phyloP scores from a whole-genome alignment of 2,797 vertebrate genomes.

The Cirrhinus mrigala region DNA sequence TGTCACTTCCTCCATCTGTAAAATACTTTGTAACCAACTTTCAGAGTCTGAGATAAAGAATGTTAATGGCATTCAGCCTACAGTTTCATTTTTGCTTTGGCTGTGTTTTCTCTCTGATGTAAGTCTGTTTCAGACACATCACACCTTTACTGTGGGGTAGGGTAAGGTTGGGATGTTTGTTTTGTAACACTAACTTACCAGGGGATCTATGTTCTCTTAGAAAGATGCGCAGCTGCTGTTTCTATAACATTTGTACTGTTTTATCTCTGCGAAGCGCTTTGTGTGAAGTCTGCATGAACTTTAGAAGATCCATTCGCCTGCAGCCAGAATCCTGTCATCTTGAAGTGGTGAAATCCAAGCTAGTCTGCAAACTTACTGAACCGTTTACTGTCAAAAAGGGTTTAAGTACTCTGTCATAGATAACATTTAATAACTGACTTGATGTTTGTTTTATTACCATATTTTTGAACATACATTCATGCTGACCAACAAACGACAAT shows the following conservation, averaged over 20 bases:
- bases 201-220: background rate
- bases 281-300: background rate
- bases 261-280: background rate
- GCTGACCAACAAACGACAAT: background rate
- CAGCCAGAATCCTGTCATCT: background rate
- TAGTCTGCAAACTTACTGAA: background rate
- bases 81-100: background rate
- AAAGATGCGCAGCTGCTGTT: background rate
- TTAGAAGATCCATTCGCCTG: background rate
- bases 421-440: background rate
- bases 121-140: background rate
- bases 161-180: background rate
- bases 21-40: background rate
- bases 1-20: background rate
- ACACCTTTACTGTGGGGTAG: background rate
- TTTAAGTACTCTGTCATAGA: background rate
- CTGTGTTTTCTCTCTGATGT: background rate
- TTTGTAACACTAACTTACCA: background rate
- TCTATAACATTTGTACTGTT: background rate
- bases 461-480: background rate
- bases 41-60: background rate
- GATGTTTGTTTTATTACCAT: background rate
- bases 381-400: background rate
- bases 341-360: background rate
- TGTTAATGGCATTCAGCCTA: background rate